Base-by-base conservation (phyloP, 2,797 vertebrate species). In the Spinus olivaceus region DNA sequence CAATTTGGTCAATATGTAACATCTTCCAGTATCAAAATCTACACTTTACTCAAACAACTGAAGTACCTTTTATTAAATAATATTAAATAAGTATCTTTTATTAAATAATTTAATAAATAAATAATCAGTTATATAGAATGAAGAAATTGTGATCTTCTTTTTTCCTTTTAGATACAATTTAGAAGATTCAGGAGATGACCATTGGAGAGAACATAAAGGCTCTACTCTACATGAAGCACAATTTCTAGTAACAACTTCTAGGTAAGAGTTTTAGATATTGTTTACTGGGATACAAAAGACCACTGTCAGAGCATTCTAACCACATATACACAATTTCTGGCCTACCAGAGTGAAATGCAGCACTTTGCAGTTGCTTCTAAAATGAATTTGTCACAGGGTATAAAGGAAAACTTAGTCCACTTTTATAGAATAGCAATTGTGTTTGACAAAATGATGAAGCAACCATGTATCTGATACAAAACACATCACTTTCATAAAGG, bases 331-430 rank as follows among this genome's bases (percentile, higher is more conserved):
- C 47, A 93, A 93, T 54, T 90, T 91, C 85, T 3, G 37, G 24
- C 28, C 41, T 72, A 82, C 8, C 32, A 67, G 33, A 66, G 22
- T 70, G 63, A 91, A 96, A 81, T 44, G 44, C 12, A 81, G 30
- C 81, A 91, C 92, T 94, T 93, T 86, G 21, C 27, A 84, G 56
- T 42, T 88, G 35, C 54, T 91, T 79, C 28, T 90, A 92, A 91
- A 94, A 91, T 50, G 11, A 64, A 88, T 85, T 95, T 86, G 37
- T 95, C 86, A 53, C 59, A 76, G n/a, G 10, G 7, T 54, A 73
- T 73, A 83, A 87, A 81, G 79, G 88, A 82, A n/a, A 80, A 33
- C 77, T 77, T 56, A 35, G 54, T 51, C 50, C 16, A 50, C 59
- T 94, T 95, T 91, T 83, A 72, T 73, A 54, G 91, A 85, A 82